phyloP scores from a whole-genome alignment of 2,113 vertebrate species.

The Leptosomus discolor region DNA sequence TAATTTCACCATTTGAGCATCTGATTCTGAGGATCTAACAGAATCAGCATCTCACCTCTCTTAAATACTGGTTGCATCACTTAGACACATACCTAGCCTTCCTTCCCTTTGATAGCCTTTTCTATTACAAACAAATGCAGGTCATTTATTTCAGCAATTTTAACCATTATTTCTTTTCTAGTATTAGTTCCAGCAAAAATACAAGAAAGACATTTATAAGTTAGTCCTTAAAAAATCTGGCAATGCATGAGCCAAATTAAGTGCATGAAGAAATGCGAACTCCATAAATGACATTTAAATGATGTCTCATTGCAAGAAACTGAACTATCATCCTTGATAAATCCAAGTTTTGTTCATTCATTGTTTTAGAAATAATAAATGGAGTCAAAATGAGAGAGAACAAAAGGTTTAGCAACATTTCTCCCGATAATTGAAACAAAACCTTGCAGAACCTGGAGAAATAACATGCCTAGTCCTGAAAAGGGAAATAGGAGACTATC shows the following conservation, averaged over 20 bases:
- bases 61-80: neutral
- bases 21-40: neutral
- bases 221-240: neutral
- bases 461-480: neutral
- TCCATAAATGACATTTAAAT: neutral
- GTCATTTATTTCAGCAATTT: neutral
- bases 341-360: neutral
- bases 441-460: neutral
- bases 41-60: neutral
- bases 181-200: neutral
- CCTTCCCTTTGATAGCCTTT: neutral
- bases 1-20: neutral
- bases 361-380: neutral
- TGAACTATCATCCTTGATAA: neutral
- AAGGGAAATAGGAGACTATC: neutral
- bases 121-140: neutral
- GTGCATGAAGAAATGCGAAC: neutral
- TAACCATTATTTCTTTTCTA: neutral
- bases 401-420: neutral
- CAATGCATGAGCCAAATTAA: neutral
- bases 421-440: neutral
- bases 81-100: neutral
- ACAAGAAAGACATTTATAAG: neutral
- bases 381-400: neutral
- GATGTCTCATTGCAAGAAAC: neutral